Evolutionary conservation across 2,113 vertebrate species (phyloP).

Genomic region (Lepisosteus oculatus): DNA sequence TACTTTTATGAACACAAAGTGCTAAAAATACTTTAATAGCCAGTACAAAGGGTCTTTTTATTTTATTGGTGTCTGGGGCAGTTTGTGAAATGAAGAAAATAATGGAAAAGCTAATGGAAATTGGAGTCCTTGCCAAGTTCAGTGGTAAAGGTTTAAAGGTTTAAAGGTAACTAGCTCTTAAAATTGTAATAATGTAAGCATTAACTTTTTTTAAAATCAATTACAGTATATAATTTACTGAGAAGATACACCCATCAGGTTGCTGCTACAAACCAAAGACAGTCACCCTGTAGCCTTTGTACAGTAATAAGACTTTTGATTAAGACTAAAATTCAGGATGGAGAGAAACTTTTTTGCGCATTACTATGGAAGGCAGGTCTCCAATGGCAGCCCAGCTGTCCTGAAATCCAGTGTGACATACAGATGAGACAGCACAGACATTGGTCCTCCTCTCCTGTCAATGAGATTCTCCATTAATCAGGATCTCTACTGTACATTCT

Average conservation of each 20-base stretch:
- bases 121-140: slow-evolving; percentile 26
- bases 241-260: slow-evolving; percentile 33
- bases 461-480: too few relatives aligned
- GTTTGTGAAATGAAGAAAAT: slow-evolving; percentile 26
- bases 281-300: slow-evolving; percentile 37
- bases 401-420: too few relatives aligned
- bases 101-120: slow-evolving; percentile 46
- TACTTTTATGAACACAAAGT: slow-evolving; percentile 35
- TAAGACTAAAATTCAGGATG: slow-evolving; percentile 53
- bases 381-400: too few relatives aligned
- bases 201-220: slow-evolving; percentile 15
- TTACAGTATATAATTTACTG: slow-evolving; percentile 36
- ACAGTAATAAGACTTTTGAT: slow-evolving; percentile 63
- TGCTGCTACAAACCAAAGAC: slow-evolving; percentile 46
- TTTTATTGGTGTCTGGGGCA: slow-evolving; percentile 35
- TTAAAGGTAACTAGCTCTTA: slow-evolving; percentile 32
- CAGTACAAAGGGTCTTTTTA: slow-evolving; percentile 41
- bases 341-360: slow-evolving; percentile 29
- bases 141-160: slow-evolving; percentile 20
- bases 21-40: slow-evolving; percentile 43
- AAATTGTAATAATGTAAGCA: slow-evolving; percentile 5
- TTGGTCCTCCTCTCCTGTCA: slow-evolving; percentile 24
- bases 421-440: background rate
- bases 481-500: too few relatives aligned
- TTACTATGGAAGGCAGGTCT: slow-evolving; percentile 19